Evolutionary conservation across 2,797 vertebrate genomes (phyloP).

Genomic region (Liparis tanakae): DNA sequence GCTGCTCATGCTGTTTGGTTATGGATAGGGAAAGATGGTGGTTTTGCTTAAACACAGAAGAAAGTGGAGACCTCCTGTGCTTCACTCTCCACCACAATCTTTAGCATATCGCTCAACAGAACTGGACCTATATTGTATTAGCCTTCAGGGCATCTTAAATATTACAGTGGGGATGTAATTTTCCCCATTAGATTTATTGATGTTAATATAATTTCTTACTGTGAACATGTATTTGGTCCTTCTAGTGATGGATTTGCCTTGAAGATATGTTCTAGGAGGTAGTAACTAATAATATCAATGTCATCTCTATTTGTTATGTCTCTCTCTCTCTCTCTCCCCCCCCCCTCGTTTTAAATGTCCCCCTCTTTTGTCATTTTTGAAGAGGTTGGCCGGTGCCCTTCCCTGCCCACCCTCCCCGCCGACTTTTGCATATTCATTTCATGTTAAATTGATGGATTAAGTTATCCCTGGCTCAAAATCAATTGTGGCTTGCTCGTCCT

Average conservation of each 20-base stretch:
- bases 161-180: constrained; percentile 34
- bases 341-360: constrained; percentile 75
- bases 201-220: constrained; percentile 32
- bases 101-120: background rate
- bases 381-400: constrained; percentile 58
- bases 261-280: constrained; percentile 61
- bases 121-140: constrained; percentile 6
- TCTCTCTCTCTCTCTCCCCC: constrained; percentile 76
- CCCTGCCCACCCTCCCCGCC: constrained; percentile 21
- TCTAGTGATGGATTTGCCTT: constrained; percentile 57
- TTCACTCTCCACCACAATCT: background rate
- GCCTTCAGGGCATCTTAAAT: constrained; percentile 24
- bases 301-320: constrained; percentile 79
- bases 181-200: constrained; percentile 41
- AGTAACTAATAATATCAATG: constrained; percentile 82
- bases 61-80: background rate
- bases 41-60: background rate
- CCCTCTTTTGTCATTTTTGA: constrained; percentile 82
- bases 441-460: constrained; percentile 98
- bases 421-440: constrained; percentile 90
- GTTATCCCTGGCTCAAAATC: constrained; percentile 92
- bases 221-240: constrained; percentile 23
- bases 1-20: background rate
- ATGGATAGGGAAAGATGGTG: background rate
- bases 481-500: constrained; percentile 80